Base-by-base conservation (phyloP, 2,888 invertebrate species). In the Sphinx pinastri region DNA sequence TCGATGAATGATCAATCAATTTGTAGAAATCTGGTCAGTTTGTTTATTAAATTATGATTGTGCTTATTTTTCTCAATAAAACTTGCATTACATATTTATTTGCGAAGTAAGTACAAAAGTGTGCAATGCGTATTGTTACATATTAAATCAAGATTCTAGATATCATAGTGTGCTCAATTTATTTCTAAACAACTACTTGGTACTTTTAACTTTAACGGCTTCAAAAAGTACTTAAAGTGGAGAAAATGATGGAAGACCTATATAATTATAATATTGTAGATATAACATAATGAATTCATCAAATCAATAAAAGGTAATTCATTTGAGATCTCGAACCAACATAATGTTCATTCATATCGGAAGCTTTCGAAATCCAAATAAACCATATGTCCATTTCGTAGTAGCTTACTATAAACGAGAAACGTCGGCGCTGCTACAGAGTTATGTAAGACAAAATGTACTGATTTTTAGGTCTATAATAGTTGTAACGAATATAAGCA, bases 1-100 rank as follows among this genome's bases (percentile, higher is more conserved):
- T 73, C 75, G 70, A 78, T 78, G 78, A 79, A 84, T 84, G 81
- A 82, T 84, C 80, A 80, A 80, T 81, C 79, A 81, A 79, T 63
- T 63, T 63, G 45, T 63, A 49, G 19, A 12, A 19, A 63, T 47
- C 16, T 63, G 19, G 19, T 16, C 19, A 57, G 13, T 57, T n/a
- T 19, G 12, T 12, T 31, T 57, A 13, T 13, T 57, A 57, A 57
- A 57, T 38, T 38, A 38, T 38, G 38, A 38, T 38, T 38, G 1
- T 7, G 38, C 38, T 4, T 4, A 4, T 38, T 38, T 38, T 38
- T 38, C 6, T 2, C 2, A 4, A 38, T 38, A 6, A 4, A 7
- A 38, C 6, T 0, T 8, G 38, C 8, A 38, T 0, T 2, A 5
- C 8, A 38, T 38, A 38, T 38, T 5, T 38, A 8, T 38, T 7